Evolutionary conservation across 2,113 vertebrate species (phyloP).

Genomic region (Bothrops jararaca): DNA sequence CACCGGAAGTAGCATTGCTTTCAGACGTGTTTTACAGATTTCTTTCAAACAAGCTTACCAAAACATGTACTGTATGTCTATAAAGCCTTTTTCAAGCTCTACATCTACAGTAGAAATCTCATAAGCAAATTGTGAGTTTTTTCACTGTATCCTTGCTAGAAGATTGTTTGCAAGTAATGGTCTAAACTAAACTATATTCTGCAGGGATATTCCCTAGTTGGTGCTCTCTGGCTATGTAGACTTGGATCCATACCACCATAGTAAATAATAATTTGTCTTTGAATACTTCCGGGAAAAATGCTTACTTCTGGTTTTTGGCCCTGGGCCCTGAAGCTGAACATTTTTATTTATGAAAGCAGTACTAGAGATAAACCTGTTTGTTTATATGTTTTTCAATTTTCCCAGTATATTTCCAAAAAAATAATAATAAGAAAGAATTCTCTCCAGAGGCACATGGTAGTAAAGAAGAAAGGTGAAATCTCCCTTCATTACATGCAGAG

Average conservation of each 20-base stretch:
- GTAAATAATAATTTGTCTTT: neutral
- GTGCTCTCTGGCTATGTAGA: neutral
- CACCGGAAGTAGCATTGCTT: neutral
- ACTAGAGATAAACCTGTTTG: no score
- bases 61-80: neutral
- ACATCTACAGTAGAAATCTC: neutral
- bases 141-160: neutral
- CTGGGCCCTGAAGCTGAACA: neutral
- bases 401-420: neutral
- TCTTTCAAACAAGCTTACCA: neutral
- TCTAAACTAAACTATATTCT: neutral
- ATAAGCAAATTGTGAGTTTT: neutral
- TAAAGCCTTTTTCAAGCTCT: neutral
- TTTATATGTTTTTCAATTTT: neutral
- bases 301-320: neutral
- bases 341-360: neutral
- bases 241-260: neutral
- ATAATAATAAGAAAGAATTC: neutral
- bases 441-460: neutral
- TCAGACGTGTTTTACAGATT: neutral
- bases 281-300: neutral
- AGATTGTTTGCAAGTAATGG: neutral
- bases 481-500: neutral
- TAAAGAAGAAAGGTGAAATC: neutral
- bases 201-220: neutral